Evolutionary conservation across 2,888 invertebrate genomes (phyloP).

Genomic region (Drosophila melanocephala): DNA sequence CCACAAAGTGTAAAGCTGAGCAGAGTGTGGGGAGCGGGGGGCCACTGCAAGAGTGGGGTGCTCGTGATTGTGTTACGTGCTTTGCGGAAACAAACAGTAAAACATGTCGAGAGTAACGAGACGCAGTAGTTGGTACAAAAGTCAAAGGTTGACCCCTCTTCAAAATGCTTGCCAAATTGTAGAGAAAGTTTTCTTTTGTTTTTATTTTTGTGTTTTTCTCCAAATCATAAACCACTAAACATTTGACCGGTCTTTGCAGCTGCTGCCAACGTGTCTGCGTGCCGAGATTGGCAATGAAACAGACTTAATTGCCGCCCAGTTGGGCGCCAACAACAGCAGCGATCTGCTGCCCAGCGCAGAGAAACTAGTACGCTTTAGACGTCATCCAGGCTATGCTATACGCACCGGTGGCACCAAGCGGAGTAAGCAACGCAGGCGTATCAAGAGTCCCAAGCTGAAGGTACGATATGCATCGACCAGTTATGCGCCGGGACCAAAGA

Average conservation of each 20-base stretch:
- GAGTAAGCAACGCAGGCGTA: slow-evolving; percentile 67
- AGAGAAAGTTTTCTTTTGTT: slow-evolving; percentile 39
- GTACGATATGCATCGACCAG: slow-evolving; percentile 77
- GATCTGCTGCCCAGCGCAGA: slow-evolving; percentile 70
- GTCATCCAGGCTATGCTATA: slow-evolving; percentile 78
- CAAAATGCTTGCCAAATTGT: slow-evolving; percentile 36
- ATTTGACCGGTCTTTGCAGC: slow-evolving; percentile 27
- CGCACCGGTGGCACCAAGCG: slow-evolving; percentile 65
- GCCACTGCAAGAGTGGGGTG: neutral
- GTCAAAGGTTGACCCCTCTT: slow-evolving; percentile 48
- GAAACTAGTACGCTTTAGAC: slow-evolving; percentile 76
- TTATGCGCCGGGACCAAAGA: slow-evolving; percentile 49
- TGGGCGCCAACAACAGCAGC: slow-evolving; percentile 6
- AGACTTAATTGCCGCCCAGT: neutral
- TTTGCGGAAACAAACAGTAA: slow-evolving; percentile 30
- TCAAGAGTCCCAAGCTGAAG: slow-evolving; percentile 71
- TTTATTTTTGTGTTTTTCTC: neutral
- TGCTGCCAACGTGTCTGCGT: slow-evolving; percentile 33
- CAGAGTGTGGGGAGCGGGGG: neutral
- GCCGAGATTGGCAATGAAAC: slow-evolving; percentile 35
- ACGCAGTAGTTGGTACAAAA: slow-evolving; percentile 13
- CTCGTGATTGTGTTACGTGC: slow-evolving; percentile 48
- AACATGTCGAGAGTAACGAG: slow-evolving; percentile 4
- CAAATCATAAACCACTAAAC: slow-evolving; percentile 18
- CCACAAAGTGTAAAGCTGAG: neutral